phyloP scores from a whole-genome alignment of 2,888 invertebrate genomes.

The Apamea monoglypha region DNA sequence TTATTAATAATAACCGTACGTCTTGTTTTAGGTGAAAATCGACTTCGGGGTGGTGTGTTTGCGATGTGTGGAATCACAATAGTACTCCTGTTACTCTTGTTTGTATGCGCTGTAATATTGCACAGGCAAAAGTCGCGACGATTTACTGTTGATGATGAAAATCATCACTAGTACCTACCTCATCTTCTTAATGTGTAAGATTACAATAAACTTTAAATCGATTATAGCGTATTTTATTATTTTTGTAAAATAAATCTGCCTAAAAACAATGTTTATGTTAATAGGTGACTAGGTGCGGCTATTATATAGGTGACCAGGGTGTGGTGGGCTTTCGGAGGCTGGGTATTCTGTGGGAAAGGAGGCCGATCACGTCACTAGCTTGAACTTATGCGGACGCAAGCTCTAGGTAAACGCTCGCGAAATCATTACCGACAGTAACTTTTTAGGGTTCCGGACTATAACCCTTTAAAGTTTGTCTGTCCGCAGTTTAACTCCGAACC shows the following conservation, averaged over 20 bases:
- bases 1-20: neutral
- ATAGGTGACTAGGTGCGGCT: neutral
- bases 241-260: neutral
- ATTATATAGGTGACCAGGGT: no score
- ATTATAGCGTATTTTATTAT: constrained; percentile 1
- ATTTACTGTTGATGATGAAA: constrained; percentile 73
- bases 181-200: neutral
- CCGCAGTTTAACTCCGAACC: no score
- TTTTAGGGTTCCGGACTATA: no score
- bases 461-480: no score
- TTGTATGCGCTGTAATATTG: constrained; percentile 89
- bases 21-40: constrained; percentile 78
- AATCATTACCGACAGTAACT: no score
- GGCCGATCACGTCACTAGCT: neutral
- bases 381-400: no score
- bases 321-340: neutral
- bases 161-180: constrained; percentile 55
- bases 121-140: constrained; percentile 77
- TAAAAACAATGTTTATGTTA: neutral
- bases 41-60: constrained; percentile 91
- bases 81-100: constrained; percentile 86
- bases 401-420: no score
- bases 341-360: neutral
- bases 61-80: constrained; percentile 90
- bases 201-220: constrained; percentile 2